Evolutionary conservation across 2,113 vertebrate species (phyloP).

Genomic region (Ellobius talpinus): DNA sequence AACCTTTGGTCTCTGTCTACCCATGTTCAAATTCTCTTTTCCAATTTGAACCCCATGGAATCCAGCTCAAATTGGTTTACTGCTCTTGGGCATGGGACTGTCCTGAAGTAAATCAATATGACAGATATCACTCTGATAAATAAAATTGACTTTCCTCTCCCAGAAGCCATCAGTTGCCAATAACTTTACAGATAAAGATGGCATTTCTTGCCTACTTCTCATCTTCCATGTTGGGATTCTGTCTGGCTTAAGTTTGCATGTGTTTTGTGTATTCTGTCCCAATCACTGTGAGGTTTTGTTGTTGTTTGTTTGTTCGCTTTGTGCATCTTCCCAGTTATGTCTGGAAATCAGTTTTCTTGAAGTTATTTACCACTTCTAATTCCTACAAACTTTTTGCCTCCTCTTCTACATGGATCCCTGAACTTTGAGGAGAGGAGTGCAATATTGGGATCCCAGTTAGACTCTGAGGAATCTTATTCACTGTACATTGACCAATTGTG

Average conservation of each 20-base stretch:
- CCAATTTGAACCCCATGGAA: not conserved
- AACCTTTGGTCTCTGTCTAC: not conserved
- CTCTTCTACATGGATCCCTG: no score
- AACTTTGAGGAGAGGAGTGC: not conserved
- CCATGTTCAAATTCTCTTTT: not conserved
- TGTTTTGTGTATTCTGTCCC: not conserved
- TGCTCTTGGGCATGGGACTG: fast-evolving
- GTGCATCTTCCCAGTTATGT: not conserved
- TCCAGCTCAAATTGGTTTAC: not conserved
- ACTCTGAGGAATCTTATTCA: not conserved
- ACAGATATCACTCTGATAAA: not conserved
- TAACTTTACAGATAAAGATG: not conserved
- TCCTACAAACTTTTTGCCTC: not conserved
- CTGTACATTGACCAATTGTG: not conserved
- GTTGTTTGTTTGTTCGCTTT: not conserved
- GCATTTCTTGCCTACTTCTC: not conserved
- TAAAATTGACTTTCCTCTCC: not conserved
- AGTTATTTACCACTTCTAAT: not conserved
- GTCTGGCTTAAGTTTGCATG: not conserved
- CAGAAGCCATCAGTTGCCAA: not conserved
- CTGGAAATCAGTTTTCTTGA: no score
- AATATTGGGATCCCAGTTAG: not conserved
- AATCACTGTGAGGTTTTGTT: not conserved
- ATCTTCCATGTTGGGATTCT: not conserved
- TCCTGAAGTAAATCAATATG: not conserved